Evolutionary conservation across 1,140 invertebrate species (phyloP).

Genomic region (Theocolax elegans): DNA sequence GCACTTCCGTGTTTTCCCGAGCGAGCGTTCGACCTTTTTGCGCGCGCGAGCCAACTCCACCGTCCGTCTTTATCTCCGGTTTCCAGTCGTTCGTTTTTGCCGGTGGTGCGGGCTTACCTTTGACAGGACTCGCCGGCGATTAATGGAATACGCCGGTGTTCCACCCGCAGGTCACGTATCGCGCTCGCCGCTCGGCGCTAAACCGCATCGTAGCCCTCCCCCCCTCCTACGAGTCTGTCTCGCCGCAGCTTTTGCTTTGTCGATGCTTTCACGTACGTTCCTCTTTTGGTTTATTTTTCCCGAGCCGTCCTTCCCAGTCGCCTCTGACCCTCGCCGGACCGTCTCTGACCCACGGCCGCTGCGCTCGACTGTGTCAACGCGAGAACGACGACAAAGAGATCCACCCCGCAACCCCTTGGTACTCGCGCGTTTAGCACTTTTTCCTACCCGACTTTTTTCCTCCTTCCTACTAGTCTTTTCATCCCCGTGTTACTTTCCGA

Average conservation of each 20-base stretch:
- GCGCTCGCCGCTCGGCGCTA: background rate
- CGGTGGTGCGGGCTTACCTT: background rate
- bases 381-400: too few species aligned
- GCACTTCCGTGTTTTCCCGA: background rate
- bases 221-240: background rate
- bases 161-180: slow-evolving; percentile 24
- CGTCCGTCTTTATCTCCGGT: slow-evolving; percentile 7
- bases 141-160: slow-evolving; percentile 22
- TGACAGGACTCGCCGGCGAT: slow-evolving; percentile 21
- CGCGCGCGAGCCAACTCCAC: background rate
- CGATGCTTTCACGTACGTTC: background rate
- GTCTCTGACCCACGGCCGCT: background rate
- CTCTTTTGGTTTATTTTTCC: too few species aligned
- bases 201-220: background rate
- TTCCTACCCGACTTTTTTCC: background rate
- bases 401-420: background rate
- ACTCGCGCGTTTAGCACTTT: background rate
- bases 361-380: background rate
- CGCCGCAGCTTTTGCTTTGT: background rate
- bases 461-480: too few species aligned
- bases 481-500: too few species aligned
- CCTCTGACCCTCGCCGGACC: background rate
- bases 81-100: background rate
- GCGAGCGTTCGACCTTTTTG: background rate
- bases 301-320: background rate